Percentiles rank a stretch among this genome's conserved stretches.
Conservation (phyloP, 2,113 vertebrate species). For the Ciconia boyciana region DNA sequence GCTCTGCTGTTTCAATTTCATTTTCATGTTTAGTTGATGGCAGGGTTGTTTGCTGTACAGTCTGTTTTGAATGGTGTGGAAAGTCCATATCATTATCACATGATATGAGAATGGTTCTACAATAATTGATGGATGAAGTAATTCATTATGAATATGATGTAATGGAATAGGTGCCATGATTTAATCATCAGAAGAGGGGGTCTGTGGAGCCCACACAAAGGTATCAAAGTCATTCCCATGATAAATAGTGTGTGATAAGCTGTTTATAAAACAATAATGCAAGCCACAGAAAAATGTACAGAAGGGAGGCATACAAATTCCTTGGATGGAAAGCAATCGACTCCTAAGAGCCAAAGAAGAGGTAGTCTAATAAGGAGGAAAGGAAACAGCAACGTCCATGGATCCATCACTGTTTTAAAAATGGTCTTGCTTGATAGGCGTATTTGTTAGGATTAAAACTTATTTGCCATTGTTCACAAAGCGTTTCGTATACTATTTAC, state of each 20-base stretch:
- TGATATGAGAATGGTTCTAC: not conserved
- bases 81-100: slow-evolving; percentile 13
- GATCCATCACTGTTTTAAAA: not conserved
- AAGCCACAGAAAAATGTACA: not conserved
- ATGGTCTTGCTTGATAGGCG: not conserved
- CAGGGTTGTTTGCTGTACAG: not conserved
- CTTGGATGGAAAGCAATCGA: not conserved
- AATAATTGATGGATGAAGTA: slow-evolving; percentile 23
- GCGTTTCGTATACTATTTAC: not conserved
- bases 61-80: not conserved
- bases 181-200: not conserved
- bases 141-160: slow-evolving; percentile 47
- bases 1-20: slow-evolving; percentile 12
- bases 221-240: not conserved
- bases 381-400: not conserved
- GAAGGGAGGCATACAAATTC: not conserved
- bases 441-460: not conserved
- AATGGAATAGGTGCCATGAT: not conserved
- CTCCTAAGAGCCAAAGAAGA: not conserved
- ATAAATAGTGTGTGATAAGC: slow-evolving; percentile 25
- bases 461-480: not conserved
- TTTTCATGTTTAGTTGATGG: not conserved
- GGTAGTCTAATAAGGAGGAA: not conserved
- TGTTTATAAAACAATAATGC: slow-evolving; percentile 39
- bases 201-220: not conserved